Percentiles rank a stretch among this genome's conserved stretches.
These are phyloP conservation scores for Tympanoctomys barrerae DNA, from an alignment of 2,797 vertebrate genomes.

Conservation along the genomic window DNA sequence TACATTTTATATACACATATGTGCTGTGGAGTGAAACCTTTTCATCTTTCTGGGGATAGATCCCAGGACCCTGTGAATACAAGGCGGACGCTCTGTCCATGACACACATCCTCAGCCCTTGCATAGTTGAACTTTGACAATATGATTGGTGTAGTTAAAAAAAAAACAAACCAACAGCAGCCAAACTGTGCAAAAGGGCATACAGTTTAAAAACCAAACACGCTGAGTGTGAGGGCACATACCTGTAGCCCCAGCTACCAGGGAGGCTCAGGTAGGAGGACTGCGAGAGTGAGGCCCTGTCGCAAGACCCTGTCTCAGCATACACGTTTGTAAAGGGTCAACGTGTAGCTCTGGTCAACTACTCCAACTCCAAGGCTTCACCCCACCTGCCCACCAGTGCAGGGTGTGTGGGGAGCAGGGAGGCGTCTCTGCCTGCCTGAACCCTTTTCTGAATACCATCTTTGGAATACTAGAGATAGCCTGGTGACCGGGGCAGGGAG, in stretches of 20 bases:
- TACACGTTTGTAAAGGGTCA: neutral
- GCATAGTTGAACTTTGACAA: neutral
- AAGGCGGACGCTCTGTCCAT: neutral
- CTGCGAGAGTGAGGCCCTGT: neutral
- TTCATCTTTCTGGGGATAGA: neutral
- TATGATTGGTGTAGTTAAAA: neutral
- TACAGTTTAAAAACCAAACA: neutral
- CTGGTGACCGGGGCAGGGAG: neutral
- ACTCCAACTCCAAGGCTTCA: neutral
- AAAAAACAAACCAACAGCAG: neutral
- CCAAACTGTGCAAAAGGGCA: neutral
- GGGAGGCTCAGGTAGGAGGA: neutral
- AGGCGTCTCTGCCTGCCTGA: neutral
- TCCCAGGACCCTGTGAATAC: neutral
- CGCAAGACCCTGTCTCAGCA: neutral
- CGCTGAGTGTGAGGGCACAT: neutral
- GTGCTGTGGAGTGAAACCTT: neutral
- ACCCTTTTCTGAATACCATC: neutral
- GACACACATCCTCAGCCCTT: neutral
- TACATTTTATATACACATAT: neutral
- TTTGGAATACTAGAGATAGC: constrained; percentile 28
- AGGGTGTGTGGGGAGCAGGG: neutral
- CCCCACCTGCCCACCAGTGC: neutral
- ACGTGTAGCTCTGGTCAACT: neutral
- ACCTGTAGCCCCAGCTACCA: neutral